Conservation (phyloP, 2,113 vertebrate species). For the Pelusios castaneus region DNA sequence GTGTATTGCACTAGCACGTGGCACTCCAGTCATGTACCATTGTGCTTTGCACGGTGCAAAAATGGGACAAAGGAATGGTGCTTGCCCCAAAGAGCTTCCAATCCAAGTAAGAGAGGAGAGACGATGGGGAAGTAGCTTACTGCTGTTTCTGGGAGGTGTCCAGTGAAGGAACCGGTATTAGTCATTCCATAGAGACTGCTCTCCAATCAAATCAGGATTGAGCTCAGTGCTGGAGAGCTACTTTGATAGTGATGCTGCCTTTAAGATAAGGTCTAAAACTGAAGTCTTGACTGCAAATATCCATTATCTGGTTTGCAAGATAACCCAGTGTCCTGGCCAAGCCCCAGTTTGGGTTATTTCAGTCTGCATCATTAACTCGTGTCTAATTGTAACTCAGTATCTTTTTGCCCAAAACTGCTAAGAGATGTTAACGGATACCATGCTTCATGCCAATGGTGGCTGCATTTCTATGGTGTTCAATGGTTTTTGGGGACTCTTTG, state of each 20-base stretch:
- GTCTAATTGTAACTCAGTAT: not conserved
- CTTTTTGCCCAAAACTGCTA: not conserved
- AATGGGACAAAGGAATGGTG: not conserved
- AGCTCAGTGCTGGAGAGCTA: not conserved
- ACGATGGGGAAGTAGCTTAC: too few species aligned
- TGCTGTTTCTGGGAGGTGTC: not conserved
- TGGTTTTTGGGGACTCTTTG: not conserved
- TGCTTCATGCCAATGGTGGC: not conserved
- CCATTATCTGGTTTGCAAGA: not conserved
- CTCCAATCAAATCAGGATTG: not conserved
- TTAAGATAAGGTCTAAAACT: not conserved
- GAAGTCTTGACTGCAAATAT: not conserved
- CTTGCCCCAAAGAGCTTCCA: not conserved
- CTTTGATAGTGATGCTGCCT: not conserved
- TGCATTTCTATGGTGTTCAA: not conserved
- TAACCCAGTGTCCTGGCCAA: not conserved
- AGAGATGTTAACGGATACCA: not conserved
- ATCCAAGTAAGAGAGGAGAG: not conserved
- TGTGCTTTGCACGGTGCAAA: not conserved
- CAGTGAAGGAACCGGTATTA: not conserved
- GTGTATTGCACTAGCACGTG: not conserved
- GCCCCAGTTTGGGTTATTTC: not conserved
- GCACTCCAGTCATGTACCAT: not conserved
- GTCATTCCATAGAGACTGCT: not conserved
- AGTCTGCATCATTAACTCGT: not conserved